These are phyloP conservation scores for Smutsia gigantea DNA, from an alignment of 2,797 vertebrate genomes.

Conservation along the genomic window DNA sequence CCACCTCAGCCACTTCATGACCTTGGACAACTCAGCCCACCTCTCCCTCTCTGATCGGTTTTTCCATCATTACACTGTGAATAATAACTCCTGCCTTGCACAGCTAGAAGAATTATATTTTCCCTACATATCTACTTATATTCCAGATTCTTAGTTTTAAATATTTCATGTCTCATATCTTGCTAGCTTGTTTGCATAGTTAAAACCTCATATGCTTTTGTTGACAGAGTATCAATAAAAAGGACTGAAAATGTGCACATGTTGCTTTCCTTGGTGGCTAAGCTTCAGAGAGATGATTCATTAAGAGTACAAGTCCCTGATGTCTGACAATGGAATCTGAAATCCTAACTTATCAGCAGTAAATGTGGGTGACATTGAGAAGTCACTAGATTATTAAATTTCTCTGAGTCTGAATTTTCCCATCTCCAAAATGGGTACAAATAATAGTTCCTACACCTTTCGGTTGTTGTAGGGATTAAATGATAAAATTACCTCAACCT, in stretches of 20 bases:
- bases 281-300: conserved; percentile 53
- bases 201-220: conserved; percentile 71
- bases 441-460: not conserved
- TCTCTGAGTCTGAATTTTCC: not conserved
- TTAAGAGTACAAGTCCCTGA: conserved; percentile 11
- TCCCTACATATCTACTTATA: conserved; percentile 57
- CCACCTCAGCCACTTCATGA: not conserved
- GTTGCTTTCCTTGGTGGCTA: not conserved
- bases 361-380: conserved; percentile 40
- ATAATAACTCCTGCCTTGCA: not conserved
- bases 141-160: conserved; percentile 66
- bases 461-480: not conserved
- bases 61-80: not conserved
- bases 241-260: conserved; percentile 16
- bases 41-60: not conserved
- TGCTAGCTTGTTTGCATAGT: conserved; percentile 67
- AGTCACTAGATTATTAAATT: not conserved
- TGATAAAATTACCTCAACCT: not conserved
- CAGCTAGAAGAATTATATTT: conserved; percentile 42
- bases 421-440: not conserved
- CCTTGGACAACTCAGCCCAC: not conserved
- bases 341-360: not conserved
- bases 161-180: conserved; percentile 75
- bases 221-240: conserved; percentile 67
- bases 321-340: not conserved